Percentiles rank a stretch among this genome's conserved stretches.
Conservation (phyloP, 2,113 vertebrate genomes). For the Myodes glareolus region DNA sequence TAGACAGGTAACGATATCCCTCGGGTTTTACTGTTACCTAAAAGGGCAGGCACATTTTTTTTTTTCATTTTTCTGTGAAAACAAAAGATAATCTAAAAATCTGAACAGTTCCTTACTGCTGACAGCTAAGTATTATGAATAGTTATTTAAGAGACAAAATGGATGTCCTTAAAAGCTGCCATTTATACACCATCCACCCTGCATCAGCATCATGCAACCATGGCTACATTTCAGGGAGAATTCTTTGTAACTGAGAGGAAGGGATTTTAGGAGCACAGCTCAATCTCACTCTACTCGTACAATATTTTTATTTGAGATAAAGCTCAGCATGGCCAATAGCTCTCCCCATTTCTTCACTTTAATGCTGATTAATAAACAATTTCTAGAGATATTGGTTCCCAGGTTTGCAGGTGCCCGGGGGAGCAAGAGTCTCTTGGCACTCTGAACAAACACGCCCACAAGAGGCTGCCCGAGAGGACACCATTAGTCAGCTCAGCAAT, state of each 20-base stretch:
- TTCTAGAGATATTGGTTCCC: neutral
- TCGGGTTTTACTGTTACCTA: neutral
- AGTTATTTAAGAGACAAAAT: neutral
- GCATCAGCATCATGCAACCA: neutral
- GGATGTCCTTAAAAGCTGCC: neutral
- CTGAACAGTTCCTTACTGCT: neutral
- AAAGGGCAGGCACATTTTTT: conserved; percentile 14
- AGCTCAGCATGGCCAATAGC: neutral
- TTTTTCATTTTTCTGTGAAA: conserved; percentile 34
- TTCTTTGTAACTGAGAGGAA: conserved; percentile 19
- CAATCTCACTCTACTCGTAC: neutral
- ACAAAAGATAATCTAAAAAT: conserved; percentile 45
- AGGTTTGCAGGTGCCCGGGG: neutral
- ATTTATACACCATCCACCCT: neutral
- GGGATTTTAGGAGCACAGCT: neutral
- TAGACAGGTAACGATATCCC: neutral
- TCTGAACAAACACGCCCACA: neutral
- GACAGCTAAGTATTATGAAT: neutral
- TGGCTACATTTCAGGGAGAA: neutral
- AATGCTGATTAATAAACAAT: neutral
- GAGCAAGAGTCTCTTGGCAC: neutral
- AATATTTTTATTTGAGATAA: conserved; percentile 12
- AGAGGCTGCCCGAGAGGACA: neutral
- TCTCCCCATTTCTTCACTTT: neutral
- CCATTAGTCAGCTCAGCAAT: neutral